A percentile compares a stretch with the other conserved stretches of the same genome.
These are phyloP conservation scores for Idaea aversata DNA, from an alignment of 2,888 invertebrate species.

Conservation along the genomic window DNA sequence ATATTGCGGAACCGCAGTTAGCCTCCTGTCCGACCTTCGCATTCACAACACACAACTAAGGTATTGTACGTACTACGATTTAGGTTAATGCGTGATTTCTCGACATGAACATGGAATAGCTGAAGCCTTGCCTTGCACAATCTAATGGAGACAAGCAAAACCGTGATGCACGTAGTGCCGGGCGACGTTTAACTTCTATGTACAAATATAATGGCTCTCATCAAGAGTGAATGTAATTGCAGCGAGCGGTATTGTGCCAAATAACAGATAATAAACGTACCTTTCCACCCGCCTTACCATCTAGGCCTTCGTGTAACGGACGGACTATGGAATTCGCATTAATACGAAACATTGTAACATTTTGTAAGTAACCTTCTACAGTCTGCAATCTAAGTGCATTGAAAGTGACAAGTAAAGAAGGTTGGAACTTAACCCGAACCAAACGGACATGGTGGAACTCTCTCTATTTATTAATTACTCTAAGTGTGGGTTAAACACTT, in stretches of 20 bases:
- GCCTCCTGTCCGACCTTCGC: conserved; percentile 9
- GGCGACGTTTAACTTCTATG: conserved; percentile 33
- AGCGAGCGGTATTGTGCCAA: conserved; percentile 48
- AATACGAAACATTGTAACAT: background rate
- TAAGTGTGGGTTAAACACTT: too few relatives aligned
- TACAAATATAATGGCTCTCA: conserved; percentile 44
- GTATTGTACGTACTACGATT: conserved; percentile 19
- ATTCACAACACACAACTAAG: conserved; percentile 10
- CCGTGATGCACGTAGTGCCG: conserved; percentile 33
- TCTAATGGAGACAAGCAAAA: conserved; percentile 27
- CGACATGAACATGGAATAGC: conserved; percentile 31
- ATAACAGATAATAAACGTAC: conserved; percentile 50
- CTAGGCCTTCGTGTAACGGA: conserved; percentile 59
- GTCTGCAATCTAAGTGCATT: background rate
- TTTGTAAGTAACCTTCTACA: background rate
- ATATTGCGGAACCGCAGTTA: conserved; percentile 3
- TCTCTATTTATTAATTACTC: too few relatives aligned
- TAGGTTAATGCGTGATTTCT: conserved; percentile 30
- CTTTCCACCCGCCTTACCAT: conserved; percentile 63
- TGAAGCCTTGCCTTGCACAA: conserved; percentile 30
- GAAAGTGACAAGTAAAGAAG: too few relatives aligned
- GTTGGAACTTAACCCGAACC: too few relatives aligned
- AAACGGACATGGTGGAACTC: too few relatives aligned
- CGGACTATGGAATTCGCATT: conserved; percentile 14
- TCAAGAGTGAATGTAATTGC: conserved; percentile 50